Evolutionary conservation across 2,113 vertebrate species (phyloP), one percentile per base, ranked within the genome.

Genomic region (Paraplagusia blochii): DNA sequence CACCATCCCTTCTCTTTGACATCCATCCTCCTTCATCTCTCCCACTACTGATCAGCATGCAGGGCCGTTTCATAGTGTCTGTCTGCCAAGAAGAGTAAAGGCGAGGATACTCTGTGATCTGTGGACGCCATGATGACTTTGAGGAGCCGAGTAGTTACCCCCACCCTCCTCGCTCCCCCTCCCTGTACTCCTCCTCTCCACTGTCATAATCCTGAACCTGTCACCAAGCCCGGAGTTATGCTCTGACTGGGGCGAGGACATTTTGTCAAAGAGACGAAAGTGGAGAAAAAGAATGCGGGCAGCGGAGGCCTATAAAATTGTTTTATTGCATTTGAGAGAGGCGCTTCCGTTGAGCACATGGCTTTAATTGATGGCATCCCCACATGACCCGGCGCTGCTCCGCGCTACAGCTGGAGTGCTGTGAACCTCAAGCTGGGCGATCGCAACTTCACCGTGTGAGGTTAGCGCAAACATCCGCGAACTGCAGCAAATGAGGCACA

Each of bases 221-320:
- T 88, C 87, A 80, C 62, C n/a, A 9, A 58, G 52, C 7, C 2
- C 72, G 88, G 87, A 91, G 72, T 89, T 86, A 91, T 81, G 70
- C 65, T 67, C 72, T 62, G 74, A 77, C 76, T 52, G 12, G 57
- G 18, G 53, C 71, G 82, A 83, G 79, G 72, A 77, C 79, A 87
- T 85, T 91, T 88, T 86, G 84, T 91, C 89, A 90, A 44, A 57
- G 49, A 66, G 81, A 87, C 86, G 87, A 89, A 90, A 89, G 85
- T 83, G 73, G 70, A 58, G 54, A 14, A 68, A 88, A 84, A 79
- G 82, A 82, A 85, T 67, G 69, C 74, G 84, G 73, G 81, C 84
- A 85, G 74, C 58, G n/a, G 78, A 82, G 76, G 54, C 50, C 87
- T 69, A 90, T 90, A 90, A 90, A 90, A 46, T 18, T 89, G 82